Evolutionary conservation across 2,888 invertebrate genomes (phyloP).

Genomic region (Ectemnius continuus): DNA sequence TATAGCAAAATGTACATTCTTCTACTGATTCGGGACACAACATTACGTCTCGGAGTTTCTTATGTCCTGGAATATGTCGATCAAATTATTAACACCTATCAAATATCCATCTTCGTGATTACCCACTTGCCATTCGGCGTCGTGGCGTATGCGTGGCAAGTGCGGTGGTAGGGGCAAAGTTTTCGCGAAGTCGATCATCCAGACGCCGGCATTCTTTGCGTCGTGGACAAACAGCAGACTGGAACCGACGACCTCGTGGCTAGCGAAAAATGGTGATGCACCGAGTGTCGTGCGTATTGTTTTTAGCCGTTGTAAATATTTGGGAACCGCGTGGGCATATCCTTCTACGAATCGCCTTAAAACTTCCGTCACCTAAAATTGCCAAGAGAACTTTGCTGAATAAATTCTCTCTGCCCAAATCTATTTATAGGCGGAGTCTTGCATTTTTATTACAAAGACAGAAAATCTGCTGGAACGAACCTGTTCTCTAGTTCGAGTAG

Average conservation of each 20-base stretch:
- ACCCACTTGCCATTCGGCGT: slow-evolving; percentile 93
- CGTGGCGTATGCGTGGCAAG: slow-evolving; percentile 85
- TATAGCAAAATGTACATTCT: too few species aligned
- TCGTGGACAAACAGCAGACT: slow-evolving; percentile 97
- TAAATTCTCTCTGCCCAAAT: not conserved
- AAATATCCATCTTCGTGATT: slow-evolving; percentile 98
- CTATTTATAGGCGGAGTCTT: not conserved
- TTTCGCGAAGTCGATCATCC: slow-evolving; percentile 99
- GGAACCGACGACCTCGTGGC: slow-evolving; percentile 96
- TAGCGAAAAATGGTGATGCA: slow-evolving; percentile 92
- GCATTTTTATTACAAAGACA: not conserved
- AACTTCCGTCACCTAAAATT: slow-evolving; percentile 84
- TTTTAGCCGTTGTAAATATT: slow-evolving; percentile 91
- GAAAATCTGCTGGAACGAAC: slow-evolving; percentile 64
- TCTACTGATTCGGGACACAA: too few species aligned
- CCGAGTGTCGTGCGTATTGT: slow-evolving; percentile 90
- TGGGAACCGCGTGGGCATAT: slow-evolving; percentile 87
- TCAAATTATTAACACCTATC: slow-evolving; percentile 93
- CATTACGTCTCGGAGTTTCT: slow-evolving; percentile 61
- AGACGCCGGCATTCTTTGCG: slow-evolving; percentile 90
- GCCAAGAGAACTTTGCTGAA: not conserved
- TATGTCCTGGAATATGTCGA: slow-evolving; percentile 88
- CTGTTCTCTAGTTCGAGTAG: slow-evolving; percentile 91
- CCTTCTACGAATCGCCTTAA: slow-evolving; percentile 90
- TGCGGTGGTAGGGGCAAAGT: slow-evolving; percentile 89